Percentiles rank a stretch among this genome's conserved stretches.
Evolutionary conservation across 1,140 invertebrate genomes (phyloP).

Genomic region (Lerema accius): DNA sequence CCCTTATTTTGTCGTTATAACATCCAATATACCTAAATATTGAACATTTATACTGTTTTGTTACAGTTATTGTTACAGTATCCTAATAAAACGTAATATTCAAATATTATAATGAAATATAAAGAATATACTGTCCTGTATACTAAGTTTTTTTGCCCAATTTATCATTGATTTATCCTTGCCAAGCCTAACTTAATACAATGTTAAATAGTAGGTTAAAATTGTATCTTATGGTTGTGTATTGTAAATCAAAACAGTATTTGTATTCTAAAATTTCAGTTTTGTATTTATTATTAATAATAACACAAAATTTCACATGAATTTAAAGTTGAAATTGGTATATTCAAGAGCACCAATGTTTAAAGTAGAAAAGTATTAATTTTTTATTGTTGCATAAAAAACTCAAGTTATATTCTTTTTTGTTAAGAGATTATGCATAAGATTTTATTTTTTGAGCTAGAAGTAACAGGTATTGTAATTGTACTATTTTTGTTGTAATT

Average conservation of each 20-base stretch:
- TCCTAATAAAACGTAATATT: too few species aligned
- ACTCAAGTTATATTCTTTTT: constrained; percentile 6
- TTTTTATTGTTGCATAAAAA: not conserved
- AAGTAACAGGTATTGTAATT: not conserved
- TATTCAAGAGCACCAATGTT: not conserved
- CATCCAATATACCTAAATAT: too few species aligned
- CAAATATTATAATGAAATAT: too few species aligned
- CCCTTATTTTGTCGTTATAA: too few species aligned
- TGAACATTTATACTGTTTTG: too few species aligned
- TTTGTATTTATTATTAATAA: not conserved
- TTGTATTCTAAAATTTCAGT: not conserved
- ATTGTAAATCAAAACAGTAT: not conserved
- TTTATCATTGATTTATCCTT: not conserved
- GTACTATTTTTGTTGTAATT: constrained; percentile 4
- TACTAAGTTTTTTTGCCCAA: too few species aligned
- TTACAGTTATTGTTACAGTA: too few species aligned
- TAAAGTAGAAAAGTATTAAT: not conserved
- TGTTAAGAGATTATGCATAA: constrained; percentile 17
- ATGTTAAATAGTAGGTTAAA: not conserved
- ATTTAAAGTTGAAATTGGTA: too few species aligned
- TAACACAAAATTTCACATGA: too few species aligned
- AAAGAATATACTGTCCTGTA: too few species aligned
- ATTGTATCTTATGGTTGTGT: not conserved
- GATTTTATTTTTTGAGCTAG: constrained; percentile 14
- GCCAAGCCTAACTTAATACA: not conserved